Evolutionary conservation across 1,140 invertebrate genomes (phyloP).

Genomic region (Meloidogyne exigua): DNA sequence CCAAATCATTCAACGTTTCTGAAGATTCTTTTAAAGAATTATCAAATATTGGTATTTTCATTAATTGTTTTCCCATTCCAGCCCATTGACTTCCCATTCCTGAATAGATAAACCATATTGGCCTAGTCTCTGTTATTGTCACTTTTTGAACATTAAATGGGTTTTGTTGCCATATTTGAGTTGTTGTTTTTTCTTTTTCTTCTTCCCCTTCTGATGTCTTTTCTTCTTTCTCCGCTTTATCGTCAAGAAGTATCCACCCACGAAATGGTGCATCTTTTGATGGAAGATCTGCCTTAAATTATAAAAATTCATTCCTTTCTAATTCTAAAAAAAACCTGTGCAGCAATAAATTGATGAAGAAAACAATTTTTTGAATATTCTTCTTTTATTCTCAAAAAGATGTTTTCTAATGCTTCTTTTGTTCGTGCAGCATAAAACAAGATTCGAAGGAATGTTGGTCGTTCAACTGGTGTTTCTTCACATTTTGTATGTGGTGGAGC

Average conservation of each 20-base stretch:
- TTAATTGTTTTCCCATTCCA: conserved; percentile 83
- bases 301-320: too few relatives aligned
- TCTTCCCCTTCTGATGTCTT: background rate
- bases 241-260: conserved; percentile 37
- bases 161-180: conserved; percentile 47
- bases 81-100: conserved; percentile 96
- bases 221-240: conserved; percentile 20
- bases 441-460: conserved; percentile 70
- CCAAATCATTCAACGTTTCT: conserved; percentile 73
- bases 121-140: conserved; percentile 67
- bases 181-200: conserved; percentile 56
- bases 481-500: conserved; percentile 38
- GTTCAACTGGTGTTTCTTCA: conserved; percentile 67
- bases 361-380: conserved; percentile 59
- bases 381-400: conserved; percentile 70
- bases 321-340: conserved; percentile 49
- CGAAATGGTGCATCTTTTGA: conserved; percentile 59
- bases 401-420: conserved; percentile 73
- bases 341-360: conserved; percentile 55
- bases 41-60: conserved; percentile 78
- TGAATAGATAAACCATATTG: conserved; percentile 86
- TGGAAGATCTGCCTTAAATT: conserved; percentile 53
- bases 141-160: conserved; percentile 68
- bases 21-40: conserved; percentile 74
- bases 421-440: conserved; percentile 80